These are phyloP conservation scores for Dendrocincla fuliginosa DNA, from an alignment of 2,797 vertebrate genomes.

Conservation along the genomic window DNA sequence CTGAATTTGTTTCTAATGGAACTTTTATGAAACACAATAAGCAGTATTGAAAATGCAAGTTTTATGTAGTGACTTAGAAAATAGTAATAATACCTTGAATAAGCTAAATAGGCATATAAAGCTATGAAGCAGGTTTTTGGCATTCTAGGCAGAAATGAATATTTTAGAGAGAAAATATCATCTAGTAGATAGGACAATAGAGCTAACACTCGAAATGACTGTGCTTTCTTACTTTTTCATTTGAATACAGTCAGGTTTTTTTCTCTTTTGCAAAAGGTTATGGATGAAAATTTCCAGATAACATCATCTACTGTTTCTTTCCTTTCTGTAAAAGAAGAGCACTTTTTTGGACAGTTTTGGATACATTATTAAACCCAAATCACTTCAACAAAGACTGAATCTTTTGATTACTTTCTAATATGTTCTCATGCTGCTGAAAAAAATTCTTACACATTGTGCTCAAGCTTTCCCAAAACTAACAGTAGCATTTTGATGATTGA, in stretches of 20 bases:
- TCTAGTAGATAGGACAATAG: neutral
- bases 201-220: neutral
- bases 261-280: neutral
- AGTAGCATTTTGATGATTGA: neutral
- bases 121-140: neutral
- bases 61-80: slow-evolving; percentile 1
- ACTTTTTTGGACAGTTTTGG: neutral
- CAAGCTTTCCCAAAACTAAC: neutral
- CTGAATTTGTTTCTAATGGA: slow-evolving; percentile 39
- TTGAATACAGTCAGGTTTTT: neutral
- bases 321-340: neutral
- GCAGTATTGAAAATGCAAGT: neutral
- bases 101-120: neutral
- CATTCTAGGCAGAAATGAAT: neutral
- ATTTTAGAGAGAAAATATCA: neutral
- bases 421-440: neutral
- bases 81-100: neutral
- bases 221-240: neutral
- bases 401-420: neutral
- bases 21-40: slow-evolving; percentile 39
- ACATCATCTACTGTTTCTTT: neutral
- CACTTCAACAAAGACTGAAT: neutral
- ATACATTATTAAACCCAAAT: neutral
- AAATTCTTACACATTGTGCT: neutral
- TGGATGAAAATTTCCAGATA: neutral